Conservation (phyloP, 2,113 vertebrate genomes). For the Cygnus buccinator region DNA sequence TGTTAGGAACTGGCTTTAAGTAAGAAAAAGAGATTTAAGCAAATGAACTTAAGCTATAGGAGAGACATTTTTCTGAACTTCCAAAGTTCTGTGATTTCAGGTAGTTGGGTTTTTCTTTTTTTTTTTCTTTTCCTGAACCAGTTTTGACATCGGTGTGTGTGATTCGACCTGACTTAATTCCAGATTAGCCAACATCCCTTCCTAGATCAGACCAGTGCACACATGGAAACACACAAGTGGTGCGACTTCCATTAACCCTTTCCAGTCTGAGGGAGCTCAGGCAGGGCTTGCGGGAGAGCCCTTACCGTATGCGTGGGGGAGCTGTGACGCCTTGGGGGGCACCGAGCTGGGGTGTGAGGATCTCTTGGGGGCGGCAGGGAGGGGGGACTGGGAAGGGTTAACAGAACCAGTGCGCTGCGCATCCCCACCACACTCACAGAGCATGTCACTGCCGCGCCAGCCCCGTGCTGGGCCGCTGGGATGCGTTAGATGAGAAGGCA, state of each 20-base stretch:
- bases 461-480: background rate
- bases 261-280: background rate
- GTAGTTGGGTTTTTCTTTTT: conserved; percentile 7
- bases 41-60: conserved; percentile 41
- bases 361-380: too few relatives aligned
- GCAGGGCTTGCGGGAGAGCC: background rate
- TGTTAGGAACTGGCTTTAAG: conserved; percentile 67
- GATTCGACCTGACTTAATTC: conserved; percentile 43
- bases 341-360: background rate
- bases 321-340: background rate
- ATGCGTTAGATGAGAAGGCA: background rate
- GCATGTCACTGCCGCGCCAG: conserved; percentile 61
- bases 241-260: conserved; percentile 38
- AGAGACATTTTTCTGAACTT: conserved; percentile 68
- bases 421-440: conserved; percentile 2
- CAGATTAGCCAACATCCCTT: background rate
- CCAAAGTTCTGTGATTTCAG: conserved; percentile 73
- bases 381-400: background rate
- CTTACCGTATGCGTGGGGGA: background rate
- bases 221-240: background rate
- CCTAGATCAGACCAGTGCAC: background rate
- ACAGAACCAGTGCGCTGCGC: background rate
- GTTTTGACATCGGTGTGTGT: conserved; percentile 49
- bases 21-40: conserved; percentile 43
- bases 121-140: background rate